A percentile compares a stretch with the other conserved stretches of the same genome.
phyloP scores from a whole-genome alignment of 2,113 vertebrate genomes.

The Muntiacus reevesi region DNA sequence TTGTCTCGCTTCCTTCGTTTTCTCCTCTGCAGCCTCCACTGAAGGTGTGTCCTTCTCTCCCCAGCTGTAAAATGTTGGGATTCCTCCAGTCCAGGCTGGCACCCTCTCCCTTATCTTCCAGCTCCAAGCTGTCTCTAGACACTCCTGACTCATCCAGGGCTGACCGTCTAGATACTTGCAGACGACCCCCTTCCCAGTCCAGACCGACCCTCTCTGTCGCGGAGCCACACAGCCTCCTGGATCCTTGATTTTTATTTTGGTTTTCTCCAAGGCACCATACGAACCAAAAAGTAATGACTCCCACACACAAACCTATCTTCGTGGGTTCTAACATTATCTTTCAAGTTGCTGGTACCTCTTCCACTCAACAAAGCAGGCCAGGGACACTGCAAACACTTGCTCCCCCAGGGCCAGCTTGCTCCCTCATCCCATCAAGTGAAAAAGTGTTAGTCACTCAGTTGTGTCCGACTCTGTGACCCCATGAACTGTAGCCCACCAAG shows the following conservation, averaged over 20 bases:
- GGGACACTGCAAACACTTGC: not conserved
- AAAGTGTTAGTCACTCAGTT: not conserved
- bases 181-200: fast-evolving
- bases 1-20: not conserved
- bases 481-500: not conserved
- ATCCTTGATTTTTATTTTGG: too few relatives aligned
- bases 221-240: not conserved
- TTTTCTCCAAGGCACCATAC: not conserved
- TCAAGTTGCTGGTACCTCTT: not conserved
- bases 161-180: too few relatives aligned
- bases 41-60: not conserved
- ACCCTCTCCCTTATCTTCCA: not conserved
- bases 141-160: too few relatives aligned
- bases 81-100: not conserved
- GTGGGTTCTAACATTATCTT: too few relatives aligned
- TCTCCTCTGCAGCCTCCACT: not conserved
- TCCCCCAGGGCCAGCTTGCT: too few relatives aligned
- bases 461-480: not conserved
- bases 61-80: too few relatives aligned
- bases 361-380: not conserved
- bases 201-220: not conserved
- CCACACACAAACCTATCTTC: too few relatives aligned
- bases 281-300: fast-evolving
- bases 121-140: not conserved
- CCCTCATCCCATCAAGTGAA: too few relatives aligned